Evolutionary conservation across 2,113 vertebrate species (phyloP), one percentile per base, ranked within the genome.

Genomic region (Crypturellus undulatus): DNA sequence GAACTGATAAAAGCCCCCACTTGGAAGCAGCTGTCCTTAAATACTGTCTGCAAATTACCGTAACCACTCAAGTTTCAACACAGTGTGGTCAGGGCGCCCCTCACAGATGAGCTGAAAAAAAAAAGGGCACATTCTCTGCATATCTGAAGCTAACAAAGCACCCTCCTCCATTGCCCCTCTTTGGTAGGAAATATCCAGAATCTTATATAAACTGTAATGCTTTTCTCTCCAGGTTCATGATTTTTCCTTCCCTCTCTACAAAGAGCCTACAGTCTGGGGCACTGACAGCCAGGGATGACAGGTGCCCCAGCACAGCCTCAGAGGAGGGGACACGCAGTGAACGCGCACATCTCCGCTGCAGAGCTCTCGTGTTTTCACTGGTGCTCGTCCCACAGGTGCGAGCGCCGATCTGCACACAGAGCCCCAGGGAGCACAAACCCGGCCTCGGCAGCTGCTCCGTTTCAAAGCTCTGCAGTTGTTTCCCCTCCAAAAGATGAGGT

Each of bases 311-410:
- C 24, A 62, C 47, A 18, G 63, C 42, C 36, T 17, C 6, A 10
- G 58, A 34, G 12, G 32, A 69, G 49, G 32, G 10, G n/a, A 26
- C 47, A 24, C 0, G 14, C 47, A 2, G 0, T 28, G 45, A 49
- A 18, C 43, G 60, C 0, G 2, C 4, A 0, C 3, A 16, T 15
- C 1, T 72, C 58, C 25, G 25, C 77, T 64, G 20, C 58, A 59
- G 69, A 36, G 20, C 32, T 12, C 30, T 4, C 36, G 9, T 1
- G 0, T 45, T 36, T 20, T 43, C 75, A 9, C 28, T 2, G 32
- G 6, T 8, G 2, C 2, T 28, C 12, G 24, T 19, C 42, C 32
- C 5, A 1, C 42, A 19, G 19, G n/a, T 3, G 0, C 62, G 7
- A 58, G 36, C 1, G 1, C 40, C 4, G 25, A 14, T 3, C 0